Percentiles rank a stretch among this genome's conserved stretches.
Evolutionary conservation across 2,888 invertebrate species (phyloP).

Genomic region (Synergus itoensis): DNA sequence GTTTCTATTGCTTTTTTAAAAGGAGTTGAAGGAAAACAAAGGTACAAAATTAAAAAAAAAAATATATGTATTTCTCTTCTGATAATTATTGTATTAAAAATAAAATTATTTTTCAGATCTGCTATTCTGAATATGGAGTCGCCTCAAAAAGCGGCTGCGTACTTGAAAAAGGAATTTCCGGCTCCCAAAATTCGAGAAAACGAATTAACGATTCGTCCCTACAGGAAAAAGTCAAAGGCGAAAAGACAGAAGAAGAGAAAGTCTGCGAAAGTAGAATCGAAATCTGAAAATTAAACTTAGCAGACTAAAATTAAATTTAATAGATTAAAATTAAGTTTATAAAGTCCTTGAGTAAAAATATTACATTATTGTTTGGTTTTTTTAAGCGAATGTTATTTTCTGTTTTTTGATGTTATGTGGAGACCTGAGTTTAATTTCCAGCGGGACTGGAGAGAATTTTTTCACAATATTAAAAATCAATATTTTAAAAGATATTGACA

Average conservation of each 20-base stretch:
- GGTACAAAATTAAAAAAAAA: conserved; percentile 47
- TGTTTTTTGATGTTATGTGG: too few relatives aligned
- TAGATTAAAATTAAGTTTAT: background rate
- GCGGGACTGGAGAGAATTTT: too few relatives aligned
- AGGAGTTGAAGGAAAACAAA: conserved; percentile 43
- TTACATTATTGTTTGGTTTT: too few relatives aligned
- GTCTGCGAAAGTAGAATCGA: background rate
- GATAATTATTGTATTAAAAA: background rate
- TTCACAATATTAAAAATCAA: too few relatives aligned
- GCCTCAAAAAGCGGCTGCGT: background rate
- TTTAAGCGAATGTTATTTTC: too few relatives aligned
- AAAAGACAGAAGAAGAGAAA: background rate
- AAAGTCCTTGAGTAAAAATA: background rate
- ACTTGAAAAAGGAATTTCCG: conserved; percentile 16
- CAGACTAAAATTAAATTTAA: background rate
- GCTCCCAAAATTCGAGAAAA: conserved; percentile 5
- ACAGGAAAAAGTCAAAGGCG: background rate
- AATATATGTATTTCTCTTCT: conserved; percentile 3
- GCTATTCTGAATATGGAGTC: conserved; percentile 10
- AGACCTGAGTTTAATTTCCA: too few relatives aligned
- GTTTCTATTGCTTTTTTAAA: conserved; percentile 59
- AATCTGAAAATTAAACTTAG: background rate
- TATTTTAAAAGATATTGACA: too few relatives aligned
- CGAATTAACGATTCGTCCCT: background rate
- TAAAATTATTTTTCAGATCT: conserved; percentile 19